Evolutionary conservation across 2,888 invertebrate genomes (phyloP), one percentile per base, ranked within the genome.

Genomic region (Drosophila yooni): DNA sequence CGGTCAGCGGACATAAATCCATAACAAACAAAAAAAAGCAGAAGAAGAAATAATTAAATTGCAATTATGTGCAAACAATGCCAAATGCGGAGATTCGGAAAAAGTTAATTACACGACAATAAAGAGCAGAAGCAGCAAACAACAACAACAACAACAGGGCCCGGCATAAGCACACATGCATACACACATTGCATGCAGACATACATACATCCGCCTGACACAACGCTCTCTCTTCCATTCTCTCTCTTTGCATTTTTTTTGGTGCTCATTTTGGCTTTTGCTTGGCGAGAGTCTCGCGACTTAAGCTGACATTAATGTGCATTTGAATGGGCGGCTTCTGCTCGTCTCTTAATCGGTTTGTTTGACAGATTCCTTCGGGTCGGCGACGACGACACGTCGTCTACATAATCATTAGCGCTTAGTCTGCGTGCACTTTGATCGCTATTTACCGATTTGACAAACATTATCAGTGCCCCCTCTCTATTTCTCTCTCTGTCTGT

Each of bases 41-140:
- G 15, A 46, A 46, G 25, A 46, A 68, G 64, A 87, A 87, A 87
- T 87, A 89, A 87, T 87, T 89, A 87, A 89, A 89, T 89, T 87
- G 87, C 87, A 87, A 89, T 87, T 87, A 89, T 89, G 87, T 85
- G 85, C 85, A 88, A 87, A 89, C 87, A 87, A 87, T 87, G 72
- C 85, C 74, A 89, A 87, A 87, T 87, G 81, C 89, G 88, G 88
- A 87, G 88, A 87, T 89, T 89, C 85, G 82, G 89, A 85, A 88
- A 89, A 87, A 87, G 87, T 87, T 87, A 87, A 87, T 87, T 87
- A 89, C 88, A 88, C 70, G 88, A 88, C 89, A 87, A 86, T 86
- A 86, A 87, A 86, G 82, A 72, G 82, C 89, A 85, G 87, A 74
- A 75, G 69, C 63, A 50, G 46, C 61, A 48, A 4, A 34, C 52